Evolutionary conservation across 2,113 vertebrate species (phyloP).

Genomic region (Strix uralensis): DNA sequence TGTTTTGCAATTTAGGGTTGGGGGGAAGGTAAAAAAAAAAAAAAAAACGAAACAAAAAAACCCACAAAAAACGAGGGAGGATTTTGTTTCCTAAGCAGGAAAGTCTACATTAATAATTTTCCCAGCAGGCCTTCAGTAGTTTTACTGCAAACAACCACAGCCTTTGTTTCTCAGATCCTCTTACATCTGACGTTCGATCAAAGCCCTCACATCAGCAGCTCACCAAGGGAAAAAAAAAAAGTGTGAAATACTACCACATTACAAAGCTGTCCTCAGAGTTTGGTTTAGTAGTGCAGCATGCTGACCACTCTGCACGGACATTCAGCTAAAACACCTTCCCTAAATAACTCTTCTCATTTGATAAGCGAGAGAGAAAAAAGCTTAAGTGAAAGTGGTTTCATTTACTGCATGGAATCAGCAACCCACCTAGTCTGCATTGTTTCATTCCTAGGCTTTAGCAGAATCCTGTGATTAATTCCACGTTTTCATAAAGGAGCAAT

Average conservation of each 20-base stretch:
- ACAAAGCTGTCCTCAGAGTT: conserved; percentile 40
- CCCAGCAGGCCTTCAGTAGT: conserved; percentile 77
- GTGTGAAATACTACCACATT: neutral
- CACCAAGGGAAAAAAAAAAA: conserved; percentile 16
- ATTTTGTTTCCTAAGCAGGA: conserved; percentile 78
- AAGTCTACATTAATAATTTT: conserved; percentile 82
- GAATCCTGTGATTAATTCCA: neutral
- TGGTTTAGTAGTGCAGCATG: neutral
- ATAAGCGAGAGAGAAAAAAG: neutral
- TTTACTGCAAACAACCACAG: conserved; percentile 73
- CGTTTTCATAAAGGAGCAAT: conserved; percentile 9
- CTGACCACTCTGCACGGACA: neutral
- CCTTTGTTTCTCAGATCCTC: conserved; percentile 82
- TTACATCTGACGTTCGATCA: conserved; percentile 73
- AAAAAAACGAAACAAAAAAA: neutral
- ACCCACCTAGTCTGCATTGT: neutral
- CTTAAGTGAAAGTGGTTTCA: neutral
- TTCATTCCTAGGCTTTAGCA: neutral
- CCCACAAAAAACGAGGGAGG: conserved; percentile 49
- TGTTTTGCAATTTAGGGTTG: conserved; percentile 55
- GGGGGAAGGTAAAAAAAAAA: conserved; percentile 8
- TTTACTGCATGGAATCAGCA: neutral
- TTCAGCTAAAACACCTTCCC: neutral
- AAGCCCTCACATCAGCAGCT: conserved; percentile 73
- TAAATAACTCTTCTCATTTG: neutral